These are phyloP conservation scores for Teleogryllus oceanicus DNA, from an alignment of 2,888 invertebrate species.

Conservation along the genomic window DNA sequence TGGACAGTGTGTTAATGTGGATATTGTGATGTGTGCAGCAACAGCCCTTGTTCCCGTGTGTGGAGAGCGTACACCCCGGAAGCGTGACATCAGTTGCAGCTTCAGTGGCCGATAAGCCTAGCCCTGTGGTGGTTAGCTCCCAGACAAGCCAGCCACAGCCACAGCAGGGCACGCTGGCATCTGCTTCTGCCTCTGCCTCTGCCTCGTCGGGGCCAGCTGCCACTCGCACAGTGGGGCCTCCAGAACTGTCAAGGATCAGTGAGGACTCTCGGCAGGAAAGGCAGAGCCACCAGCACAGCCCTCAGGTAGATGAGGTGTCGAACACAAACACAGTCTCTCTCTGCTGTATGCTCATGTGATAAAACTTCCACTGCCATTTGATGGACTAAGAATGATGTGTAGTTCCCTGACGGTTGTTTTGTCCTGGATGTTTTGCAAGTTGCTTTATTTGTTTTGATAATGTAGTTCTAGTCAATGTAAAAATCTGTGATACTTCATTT, in stretches of 20 bases:
- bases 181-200: conserved; percentile 18
- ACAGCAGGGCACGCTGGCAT: conserved; percentile 7
- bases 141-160: not conserved
- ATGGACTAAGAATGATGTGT: no score
- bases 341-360: not conserved
- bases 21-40: not conserved
- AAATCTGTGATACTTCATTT: conserved; percentile 6
- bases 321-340: not conserved
- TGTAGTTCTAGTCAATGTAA: not conserved
- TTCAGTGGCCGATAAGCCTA: not conserved
- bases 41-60: not conserved
- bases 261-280: conserved; percentile 51
- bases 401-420: no score
- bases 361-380: not conserved
- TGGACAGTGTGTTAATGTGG: no score
- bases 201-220: conserved; percentile 20
- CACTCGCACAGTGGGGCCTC: conserved; percentile 30
- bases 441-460: no score
- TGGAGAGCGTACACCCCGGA: not conserved
- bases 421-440: no score
- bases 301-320: conserved; percentile 34
- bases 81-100: not conserved
- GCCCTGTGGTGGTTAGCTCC: not conserved
- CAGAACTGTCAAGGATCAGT: conserved; percentile 50
- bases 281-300: conserved; percentile 38